These are phyloP conservation scores for Euschistus heros DNA, from an alignment of 1,140 invertebrate species.

Conservation along the genomic window DNA sequence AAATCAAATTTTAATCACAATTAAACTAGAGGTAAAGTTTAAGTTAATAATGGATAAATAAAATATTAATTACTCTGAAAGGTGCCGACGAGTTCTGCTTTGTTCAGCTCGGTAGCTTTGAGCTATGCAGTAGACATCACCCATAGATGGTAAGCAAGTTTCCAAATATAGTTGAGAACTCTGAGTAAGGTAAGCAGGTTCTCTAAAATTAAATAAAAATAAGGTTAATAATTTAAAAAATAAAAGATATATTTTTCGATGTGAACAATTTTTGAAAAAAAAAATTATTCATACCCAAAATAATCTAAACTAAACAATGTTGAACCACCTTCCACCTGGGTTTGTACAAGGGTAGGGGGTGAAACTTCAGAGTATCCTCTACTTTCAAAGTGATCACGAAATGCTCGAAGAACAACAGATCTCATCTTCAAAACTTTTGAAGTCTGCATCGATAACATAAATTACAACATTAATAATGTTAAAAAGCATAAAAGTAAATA, in stretches of 20 bases:
- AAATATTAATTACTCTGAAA: conserved; percentile 66
- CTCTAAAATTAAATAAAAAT: conserved; percentile 41
- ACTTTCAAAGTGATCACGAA: conserved; percentile 80
- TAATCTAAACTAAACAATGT: conserved; percentile 94
- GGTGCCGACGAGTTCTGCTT: conserved; percentile 89
- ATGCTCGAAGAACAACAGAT: conserved; percentile 78
- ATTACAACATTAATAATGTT: too few relatives aligned
- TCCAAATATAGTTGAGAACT: conserved; percentile 98
- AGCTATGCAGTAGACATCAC: conserved; percentile 94
- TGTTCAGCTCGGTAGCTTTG: conserved; percentile 97
- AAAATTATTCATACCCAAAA: conserved; percentile 61
- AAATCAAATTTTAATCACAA: background rate
- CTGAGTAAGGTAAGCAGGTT: conserved; percentile 91
- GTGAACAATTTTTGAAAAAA: background rate
- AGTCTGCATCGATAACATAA: conserved; percentile 46
- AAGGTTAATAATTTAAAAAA: background rate
- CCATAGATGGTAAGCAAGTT: conserved; percentile 86
- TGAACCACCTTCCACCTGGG: conserved; percentile 94
- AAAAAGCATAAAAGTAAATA: too few relatives aligned
- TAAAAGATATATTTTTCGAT: background rate
- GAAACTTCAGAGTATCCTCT: conserved; percentile 86
- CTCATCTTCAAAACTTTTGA: conserved; percentile 84
- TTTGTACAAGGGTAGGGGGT: conserved; percentile 94
- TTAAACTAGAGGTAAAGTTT: too few relatives aligned
- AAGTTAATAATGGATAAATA: background rate